Evolutionary conservation across 2,113 vertebrate genomes (phyloP), one percentile per base, ranked within the genome.

Genomic region (Chaetodon auriga): DNA sequence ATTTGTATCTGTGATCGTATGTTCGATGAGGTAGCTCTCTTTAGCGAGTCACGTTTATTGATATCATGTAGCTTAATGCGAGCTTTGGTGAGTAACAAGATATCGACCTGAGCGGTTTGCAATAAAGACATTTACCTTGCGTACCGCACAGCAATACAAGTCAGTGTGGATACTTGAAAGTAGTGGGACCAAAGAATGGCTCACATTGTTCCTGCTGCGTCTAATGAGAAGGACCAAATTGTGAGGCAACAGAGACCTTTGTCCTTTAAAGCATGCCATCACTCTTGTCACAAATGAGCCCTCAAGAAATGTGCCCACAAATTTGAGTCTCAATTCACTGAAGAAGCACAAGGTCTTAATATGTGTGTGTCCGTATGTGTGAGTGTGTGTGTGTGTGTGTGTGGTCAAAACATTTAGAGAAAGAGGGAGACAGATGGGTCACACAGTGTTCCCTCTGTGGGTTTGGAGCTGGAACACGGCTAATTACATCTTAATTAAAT

Each of bases 401-500:
- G 68, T 81, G 51, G 75, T 70, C 73, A 49, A 58, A 75, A 48
- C 7, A n/a, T 83, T 48, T 30, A 68, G 55, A 81, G 77, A 75
- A 76, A 74, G 68, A 58, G 41, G 64, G 63, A 83, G 84, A 92
- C 91, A 93, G 93, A 93, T 91, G 89, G 92, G 89, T 87, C 81
- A 84, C 79, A 70, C 84, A 75, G 78, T 60, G 72, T 60, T 87
- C 53, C 63, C 90, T 89, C 83, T 58, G 78, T 90, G 89, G 86
- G 68, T 88, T 64, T 78, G 84, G 76, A 87, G 80, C 86, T 80
- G 81, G 87, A 90, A 76, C 80, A 73, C 7, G 41, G 83, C 86
- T 93, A 93, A 93, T 93, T 90, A 90, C 83, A 73, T 89, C 87
- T 93, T 92, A 90, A 94, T 94, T 94, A 94, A 88, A 92, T 81